phyloP scores from a whole-genome alignment of 2,797 vertebrate genomes.

The Propithecus perrieri region DNA sequence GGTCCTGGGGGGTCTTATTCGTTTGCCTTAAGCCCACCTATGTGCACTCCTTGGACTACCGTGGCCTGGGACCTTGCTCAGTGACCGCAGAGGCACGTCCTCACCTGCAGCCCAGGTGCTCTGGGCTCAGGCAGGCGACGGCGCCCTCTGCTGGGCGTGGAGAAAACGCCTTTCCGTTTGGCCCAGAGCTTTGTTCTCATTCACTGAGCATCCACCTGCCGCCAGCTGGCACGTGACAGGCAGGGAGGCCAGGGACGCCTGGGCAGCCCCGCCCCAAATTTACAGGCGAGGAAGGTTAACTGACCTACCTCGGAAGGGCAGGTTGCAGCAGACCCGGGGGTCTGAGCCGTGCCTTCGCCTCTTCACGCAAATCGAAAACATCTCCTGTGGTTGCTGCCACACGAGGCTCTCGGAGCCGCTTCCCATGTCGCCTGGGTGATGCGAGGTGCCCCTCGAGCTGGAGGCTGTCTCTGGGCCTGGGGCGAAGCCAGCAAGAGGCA shows the following conservation, averaged over 20 bases:
- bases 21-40: not conserved
- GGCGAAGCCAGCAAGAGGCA: too few relatives aligned
- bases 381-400: too few relatives aligned
- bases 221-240: rapidly evolving
- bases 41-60: rapidly evolving
- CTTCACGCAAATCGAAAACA: not conserved
- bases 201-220: not conserved
- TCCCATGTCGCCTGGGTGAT: not conserved
- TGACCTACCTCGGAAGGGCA: not conserved
- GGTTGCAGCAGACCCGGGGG: too few relatives aligned
- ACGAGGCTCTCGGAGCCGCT: not conserved
- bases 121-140: rapidly evolving
- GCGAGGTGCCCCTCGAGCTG: not conserved
- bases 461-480: not conserved
- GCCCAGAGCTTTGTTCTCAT: rapidly evolving
- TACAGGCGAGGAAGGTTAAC: not conserved
- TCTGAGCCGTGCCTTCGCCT: not conserved
- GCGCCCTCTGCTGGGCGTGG: constrained; percentile 6
- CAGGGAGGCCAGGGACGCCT: rapidly evolving
- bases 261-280: too few relatives aligned
- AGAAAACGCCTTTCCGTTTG: rapidly evolving
- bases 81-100: rapidly evolving
- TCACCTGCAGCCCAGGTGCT: too few relatives aligned
- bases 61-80: too few relatives aligned
- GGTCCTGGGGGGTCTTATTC: not conserved